Percentiles rank a stretch among this genome's conserved stretches.
Conservation (phyloP, 2,888 invertebrate species). For the Folsomia candida region DNA sequence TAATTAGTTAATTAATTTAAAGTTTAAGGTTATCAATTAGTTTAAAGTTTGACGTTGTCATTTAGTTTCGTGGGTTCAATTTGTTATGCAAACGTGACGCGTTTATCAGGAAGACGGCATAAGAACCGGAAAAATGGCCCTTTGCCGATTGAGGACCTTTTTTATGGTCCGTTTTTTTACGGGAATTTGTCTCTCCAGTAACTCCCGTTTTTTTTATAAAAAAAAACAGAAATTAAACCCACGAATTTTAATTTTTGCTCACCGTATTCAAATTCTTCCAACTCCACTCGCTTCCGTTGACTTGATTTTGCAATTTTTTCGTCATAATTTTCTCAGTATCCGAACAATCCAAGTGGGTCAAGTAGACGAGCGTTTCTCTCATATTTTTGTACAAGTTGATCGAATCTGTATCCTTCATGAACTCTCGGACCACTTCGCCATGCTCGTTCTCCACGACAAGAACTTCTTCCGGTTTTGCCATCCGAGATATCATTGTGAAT, state of each 20-base stretch:
- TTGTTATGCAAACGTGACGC: too few relatives aligned
- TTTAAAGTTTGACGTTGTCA: neutral
- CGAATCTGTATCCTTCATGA: constrained; percentile 99
- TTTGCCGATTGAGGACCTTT: too few relatives aligned
- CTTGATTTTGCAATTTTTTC: constrained; percentile 95
- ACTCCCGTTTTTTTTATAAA: too few relatives aligned
- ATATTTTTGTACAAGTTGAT: constrained; percentile 99
- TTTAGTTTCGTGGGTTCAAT: too few relatives aligned
- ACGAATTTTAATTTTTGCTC: constrained; percentile 44
- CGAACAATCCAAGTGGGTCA: constrained; percentile 95
- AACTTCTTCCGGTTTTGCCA: constrained; percentile 99
- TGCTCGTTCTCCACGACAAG: constrained; percentile 99
- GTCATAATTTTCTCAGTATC: constrained; percentile 99
- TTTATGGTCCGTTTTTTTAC: too few relatives aligned
- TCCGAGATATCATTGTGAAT: constrained; percentile 96
- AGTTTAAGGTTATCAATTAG: neutral
- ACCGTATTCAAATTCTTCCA: constrained; percentile 99
- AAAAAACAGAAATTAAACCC: neutral
- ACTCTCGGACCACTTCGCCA: constrained; percentile 97
- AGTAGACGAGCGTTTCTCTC: constrained; percentile 94
- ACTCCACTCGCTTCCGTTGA: constrained; percentile 97
- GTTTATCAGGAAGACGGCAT: too few relatives aligned
- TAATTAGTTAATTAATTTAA: constrained; percentile 10
- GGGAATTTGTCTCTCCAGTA: too few relatives aligned
- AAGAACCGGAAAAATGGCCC: too few relatives aligned